Conservation (phyloP, 2,888 invertebrate species). For the Encarsia formosa region DNA sequence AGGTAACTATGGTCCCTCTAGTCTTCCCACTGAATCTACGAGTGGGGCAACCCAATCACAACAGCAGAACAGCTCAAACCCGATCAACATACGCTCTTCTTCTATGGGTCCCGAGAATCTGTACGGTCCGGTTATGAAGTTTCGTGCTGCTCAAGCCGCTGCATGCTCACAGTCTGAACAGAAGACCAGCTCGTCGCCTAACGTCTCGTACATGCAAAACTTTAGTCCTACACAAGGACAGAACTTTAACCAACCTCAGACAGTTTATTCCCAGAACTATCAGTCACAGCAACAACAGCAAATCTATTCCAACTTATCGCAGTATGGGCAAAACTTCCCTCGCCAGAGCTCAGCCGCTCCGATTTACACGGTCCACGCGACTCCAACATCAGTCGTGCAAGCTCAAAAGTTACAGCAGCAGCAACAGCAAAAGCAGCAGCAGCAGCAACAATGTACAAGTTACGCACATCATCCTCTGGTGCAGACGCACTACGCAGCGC, state of each 20-base stretch:
- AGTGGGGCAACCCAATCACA: no score
- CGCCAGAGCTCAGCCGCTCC: constrained; percentile 31
- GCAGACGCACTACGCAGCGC: constrained; percentile 33
- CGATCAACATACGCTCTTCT: neutral
- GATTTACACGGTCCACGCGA: constrained; percentile 44
- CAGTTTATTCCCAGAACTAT: constrained; percentile 29
- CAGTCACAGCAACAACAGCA: constrained; percentile 42
- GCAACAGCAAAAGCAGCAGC: constrained; percentile 42
- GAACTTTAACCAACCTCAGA: constrained; percentile 31
- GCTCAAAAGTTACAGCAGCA: constrained; percentile 37
- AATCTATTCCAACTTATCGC: constrained; percentile 46
- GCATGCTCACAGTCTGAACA: neutral
- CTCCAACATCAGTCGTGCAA: constrained; percentile 40
- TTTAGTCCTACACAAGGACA: constrained; percentile 33
- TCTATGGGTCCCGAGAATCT: constrained; percentile 28
- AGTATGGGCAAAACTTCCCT: constrained; percentile 38
- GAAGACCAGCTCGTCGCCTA: constrained; percentile 26
- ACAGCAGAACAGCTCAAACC: no score
- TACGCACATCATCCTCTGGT: constrained; percentile 33
- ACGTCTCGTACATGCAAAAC: constrained; percentile 29
- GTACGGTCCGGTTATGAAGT: constrained; percentile 49
- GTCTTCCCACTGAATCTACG: constrained; percentile 31
- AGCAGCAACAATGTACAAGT: constrained; percentile 17
- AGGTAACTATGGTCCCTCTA: constrained; percentile 34
- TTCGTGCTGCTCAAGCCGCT: constrained; percentile 38